A percentile compares a stretch with the other conserved stretches of the same genome.
These are phyloP conservation scores for Alosa sapidissima DNA, from an alignment of 2,797 vertebrate species.

Conservation along the genomic window DNA sequence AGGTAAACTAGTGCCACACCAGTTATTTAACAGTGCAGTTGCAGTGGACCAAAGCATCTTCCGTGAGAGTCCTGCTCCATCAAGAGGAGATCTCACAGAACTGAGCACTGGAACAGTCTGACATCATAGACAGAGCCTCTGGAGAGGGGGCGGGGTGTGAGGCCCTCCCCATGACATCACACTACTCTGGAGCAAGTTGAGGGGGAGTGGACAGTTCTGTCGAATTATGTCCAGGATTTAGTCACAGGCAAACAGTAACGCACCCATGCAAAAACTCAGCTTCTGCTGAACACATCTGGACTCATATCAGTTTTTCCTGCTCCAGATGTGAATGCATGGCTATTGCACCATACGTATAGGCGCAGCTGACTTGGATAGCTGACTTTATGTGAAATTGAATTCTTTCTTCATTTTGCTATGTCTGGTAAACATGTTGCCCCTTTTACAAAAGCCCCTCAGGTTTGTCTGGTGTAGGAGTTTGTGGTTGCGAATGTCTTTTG, in stretches of 20 bases:
- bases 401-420: not conserved
- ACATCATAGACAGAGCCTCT: slow-evolving; percentile 4
- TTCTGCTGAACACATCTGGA: not conserved
- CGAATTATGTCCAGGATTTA: not conserved
- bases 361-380: not conserved
- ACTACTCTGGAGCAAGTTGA: not conserved
- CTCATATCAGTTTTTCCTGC: not conserved
- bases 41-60: not conserved
- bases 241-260: not conserved
- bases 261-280: not conserved
- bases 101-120: not conserved
- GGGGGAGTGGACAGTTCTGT: not conserved
- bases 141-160: slow-evolving; percentile 8
- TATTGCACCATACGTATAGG: not conserved
- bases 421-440: not conserved
- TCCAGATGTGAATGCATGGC: not conserved
- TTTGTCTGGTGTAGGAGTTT: not conserved
- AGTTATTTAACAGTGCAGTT: not conserved
- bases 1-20: not conserved
- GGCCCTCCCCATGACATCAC: slow-evolving; percentile 24
- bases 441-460: not conserved
- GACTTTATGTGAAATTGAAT: not conserved
- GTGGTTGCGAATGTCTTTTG: slow-evolving; percentile 3
- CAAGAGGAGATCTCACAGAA: not conserved
- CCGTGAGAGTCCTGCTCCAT: not conserved